These are phyloP conservation scores for Macropodus opercularis DNA, from an alignment of 2,797 vertebrate genomes.

Conservation along the genomic window DNA sequence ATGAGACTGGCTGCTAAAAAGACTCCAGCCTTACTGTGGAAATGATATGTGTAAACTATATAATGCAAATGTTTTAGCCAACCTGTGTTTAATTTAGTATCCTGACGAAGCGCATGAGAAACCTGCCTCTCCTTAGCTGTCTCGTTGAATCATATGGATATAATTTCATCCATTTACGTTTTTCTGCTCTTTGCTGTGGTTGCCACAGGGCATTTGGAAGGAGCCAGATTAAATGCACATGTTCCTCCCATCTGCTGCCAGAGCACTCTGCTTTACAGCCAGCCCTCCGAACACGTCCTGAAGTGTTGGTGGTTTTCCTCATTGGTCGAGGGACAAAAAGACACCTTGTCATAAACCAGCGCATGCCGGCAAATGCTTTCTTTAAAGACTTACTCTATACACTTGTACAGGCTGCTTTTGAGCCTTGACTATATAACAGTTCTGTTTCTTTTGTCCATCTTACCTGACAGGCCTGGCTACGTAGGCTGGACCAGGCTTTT, in stretches of 20 bases:
- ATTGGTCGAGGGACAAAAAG: slow-evolving; percentile 69
- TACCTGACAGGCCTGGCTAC: slow-evolving; percentile 53
- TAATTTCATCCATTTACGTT: slow-evolving; percentile 89
- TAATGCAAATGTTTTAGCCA: slow-evolving; percentile 85
- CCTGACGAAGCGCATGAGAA: slow-evolving; percentile 87
- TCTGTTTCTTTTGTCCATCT: slow-evolving; percentile 37
- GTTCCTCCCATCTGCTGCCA: slow-evolving; percentile 82
- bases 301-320: slow-evolving; percentile 85
- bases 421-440: slow-evolving; percentile 49
- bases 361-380: slow-evolving; percentile 32
- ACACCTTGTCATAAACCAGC: slow-evolving; percentile 74
- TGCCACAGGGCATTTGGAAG: slow-evolving; percentile 88
- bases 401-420: slow-evolving; percentile 59
- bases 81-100: slow-evolving; percentile 87
- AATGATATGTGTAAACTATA: slow-evolving; percentile 89
- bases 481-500: slow-evolving; percentile 40
- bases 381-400: slow-evolving; percentile 64
- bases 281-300: slow-evolving; percentile 80
- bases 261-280: slow-evolving; percentile 74
- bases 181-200: slow-evolving; percentile 87
- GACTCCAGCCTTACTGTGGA: slow-evolving; percentile 79
- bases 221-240: slow-evolving; percentile 86
- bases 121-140: slow-evolving; percentile 86
- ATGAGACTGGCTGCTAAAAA: slow-evolving; percentile 76
- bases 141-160: slow-evolving; percentile 90